Base-by-base conservation (phyloP, 2,888 invertebrate species). In the Brassicogethes aeneus region DNA sequence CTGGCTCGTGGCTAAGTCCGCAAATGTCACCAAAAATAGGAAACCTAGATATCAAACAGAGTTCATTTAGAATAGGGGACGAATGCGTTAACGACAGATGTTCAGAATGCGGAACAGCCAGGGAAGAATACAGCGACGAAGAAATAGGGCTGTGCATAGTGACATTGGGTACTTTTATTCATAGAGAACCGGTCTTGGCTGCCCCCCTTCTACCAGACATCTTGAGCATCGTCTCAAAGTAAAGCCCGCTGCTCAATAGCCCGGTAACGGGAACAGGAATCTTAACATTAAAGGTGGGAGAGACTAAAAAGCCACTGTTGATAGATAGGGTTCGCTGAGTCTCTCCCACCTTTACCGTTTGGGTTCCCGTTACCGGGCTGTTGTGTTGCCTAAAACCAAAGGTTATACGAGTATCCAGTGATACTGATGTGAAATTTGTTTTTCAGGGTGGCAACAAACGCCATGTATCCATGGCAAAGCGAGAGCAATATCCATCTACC, bases 121-220 rank as follows among this genome's bases (percentile, higher is more conserved):
- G 82, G 46, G 93, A 95, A 65, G 85, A 91, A 63, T 97, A 95
- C 69, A 93, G 91, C 48, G 97, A 99, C 64, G 97, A 99, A 64
- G 96, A 97, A 64, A 74, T 96, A 43, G 94, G 93, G 0, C 76
- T 97, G 40, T 86, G 94, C 57, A 88, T 99, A 54, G 89, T 96
- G 36, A 87, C 87, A 47, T 71, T 99, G 48, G 91, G 92, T 16
- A 96, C 97, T 0, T 96, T 94, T 66, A 90, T 99, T 47, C 95
- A 97, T 62, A 76, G 97, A 15, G 96, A 97, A 66, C 95, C 97
- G 1, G 81, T 86, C 2, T 74, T 90, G 51, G 96, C 97, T n/a
- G 96, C 97, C 2, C 88, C 91, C 0, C 74, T 94, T 58, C 69
- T 99, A 46, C 93, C 96, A 0, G 89, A 94, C 55, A 86, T 97